Evolutionary conservation across 2,113 vertebrate species (phyloP).

Genomic region (Saguinus midas): DNA sequence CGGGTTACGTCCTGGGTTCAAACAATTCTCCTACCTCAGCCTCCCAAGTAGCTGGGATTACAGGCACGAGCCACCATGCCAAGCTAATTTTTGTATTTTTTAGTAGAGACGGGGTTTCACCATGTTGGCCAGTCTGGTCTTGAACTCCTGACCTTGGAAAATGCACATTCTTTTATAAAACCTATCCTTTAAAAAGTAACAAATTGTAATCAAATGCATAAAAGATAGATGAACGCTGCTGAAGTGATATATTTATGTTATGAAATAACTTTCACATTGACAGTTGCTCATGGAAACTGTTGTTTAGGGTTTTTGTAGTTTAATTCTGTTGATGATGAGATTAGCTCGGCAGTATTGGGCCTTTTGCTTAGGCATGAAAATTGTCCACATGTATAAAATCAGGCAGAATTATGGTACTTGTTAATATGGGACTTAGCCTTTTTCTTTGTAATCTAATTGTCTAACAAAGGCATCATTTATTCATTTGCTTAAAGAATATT

Average conservation of each 20-base stretch:
- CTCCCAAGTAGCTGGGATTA: no score
- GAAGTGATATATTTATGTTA: neutral
- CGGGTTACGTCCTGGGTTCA: no score
- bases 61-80: no score
- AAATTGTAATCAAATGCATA: slow-evolving; percentile 21
- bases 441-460: slow-evolving; percentile 27
- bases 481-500: slow-evolving; percentile 37
- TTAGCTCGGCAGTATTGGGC: neutral
- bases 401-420: neutral
- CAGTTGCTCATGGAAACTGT: neutral
- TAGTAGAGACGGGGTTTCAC: no score
- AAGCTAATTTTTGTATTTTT: no score
- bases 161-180: slow-evolving; percentile 38
- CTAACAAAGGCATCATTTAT: neutral
- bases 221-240: neutral
- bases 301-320: neutral
- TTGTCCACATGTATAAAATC: neutral
- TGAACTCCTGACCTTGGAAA: neutral
- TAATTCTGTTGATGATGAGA: slow-evolving; percentile 25
- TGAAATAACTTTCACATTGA: slow-evolving; percentile 8
- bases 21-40: no score
- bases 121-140: no score
- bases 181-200: slow-evolving; percentile 38
- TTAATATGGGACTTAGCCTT: neutral
- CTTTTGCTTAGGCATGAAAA: slow-evolving; percentile 12